These are phyloP conservation scores for Fragum fragum DNA, from an alignment of 2,888 invertebrate species.

Conservation along the genomic window DNA sequence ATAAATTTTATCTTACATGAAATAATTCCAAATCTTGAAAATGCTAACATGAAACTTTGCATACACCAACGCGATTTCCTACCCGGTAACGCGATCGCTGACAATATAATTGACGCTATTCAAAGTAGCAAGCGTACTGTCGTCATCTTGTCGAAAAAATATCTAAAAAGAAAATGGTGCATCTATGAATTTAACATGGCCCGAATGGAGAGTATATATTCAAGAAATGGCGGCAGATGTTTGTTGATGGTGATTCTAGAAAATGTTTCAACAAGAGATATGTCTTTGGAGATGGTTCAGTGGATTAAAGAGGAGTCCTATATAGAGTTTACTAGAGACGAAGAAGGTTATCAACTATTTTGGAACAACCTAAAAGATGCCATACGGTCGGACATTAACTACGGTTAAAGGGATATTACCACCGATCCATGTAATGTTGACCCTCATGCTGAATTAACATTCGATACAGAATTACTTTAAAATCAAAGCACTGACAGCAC, in stretches of 20 bases:
- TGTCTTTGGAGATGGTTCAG: slow-evolving; percentile 40
- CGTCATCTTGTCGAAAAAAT: slow-evolving; percentile 63
- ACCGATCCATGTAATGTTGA: too few species aligned
- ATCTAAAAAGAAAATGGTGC: slow-evolving; percentile 67
- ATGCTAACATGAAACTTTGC: slow-evolving; percentile 56
- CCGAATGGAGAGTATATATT: slow-evolving; percentile 63
- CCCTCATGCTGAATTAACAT: too few species aligned
- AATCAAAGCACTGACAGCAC: too few species aligned
- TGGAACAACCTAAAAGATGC: slow-evolving; percentile 32
- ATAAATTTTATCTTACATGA: slow-evolving; percentile 30
- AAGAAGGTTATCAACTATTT: slow-evolving; percentile 19
- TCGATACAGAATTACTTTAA: too few species aligned
- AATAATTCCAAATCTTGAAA: slow-evolving; percentile 39
- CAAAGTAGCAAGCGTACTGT: slow-evolving; percentile 67
- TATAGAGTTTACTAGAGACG: slow-evolving; percentile 28
- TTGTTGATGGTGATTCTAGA: slow-evolving; percentile 28
- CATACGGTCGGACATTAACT: neutral
- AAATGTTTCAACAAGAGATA: slow-evolving; percentile 10
- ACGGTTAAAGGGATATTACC: too few species aligned
- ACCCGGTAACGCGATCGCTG: slow-evolving; percentile 64
- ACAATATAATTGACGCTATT: slow-evolving; percentile 69
- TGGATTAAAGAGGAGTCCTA: slow-evolving; percentile 38
- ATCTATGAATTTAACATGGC: slow-evolving; percentile 73
- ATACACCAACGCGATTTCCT: slow-evolving; percentile 70
- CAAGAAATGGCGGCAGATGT: slow-evolving; percentile 16